Base-by-base conservation (phyloP, 2,113 vertebrate species). In the Nipponia nippon region DNA sequence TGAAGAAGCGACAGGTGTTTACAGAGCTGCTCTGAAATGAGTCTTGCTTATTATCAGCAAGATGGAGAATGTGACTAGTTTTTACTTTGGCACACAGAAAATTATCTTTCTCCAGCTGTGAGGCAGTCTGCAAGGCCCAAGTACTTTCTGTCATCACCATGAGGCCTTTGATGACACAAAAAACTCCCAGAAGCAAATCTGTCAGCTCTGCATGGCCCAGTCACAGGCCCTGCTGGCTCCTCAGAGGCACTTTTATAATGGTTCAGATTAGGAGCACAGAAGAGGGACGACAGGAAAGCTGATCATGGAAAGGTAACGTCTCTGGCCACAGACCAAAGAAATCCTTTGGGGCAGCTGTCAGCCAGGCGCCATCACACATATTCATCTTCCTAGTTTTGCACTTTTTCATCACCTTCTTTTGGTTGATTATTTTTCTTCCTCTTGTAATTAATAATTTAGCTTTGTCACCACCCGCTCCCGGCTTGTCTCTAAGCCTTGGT, bases 401-500 rank as follows among this genome's bases (percentile, higher is more conserved):
- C 92, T 94, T 97, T 81, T 95, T 92, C 67, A 40, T 87, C 58
- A 90, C 62, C 59, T 90, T 95, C 78, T 90, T 96, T 87, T 66
- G 72, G 75, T 63, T 84, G 55, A 87, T 86, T 90, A 85, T 91
- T 90, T 61, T 91, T 95, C 58, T 93, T 85, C 61, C 73, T 92
- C 88, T 91, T 80, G n/a, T 50, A 91, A 92, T 98, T 98, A 99
- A 98, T 99, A 99, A 98, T 99, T 99, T 97, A 99, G 98, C 98
- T 99, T 99, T 88, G 99, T 99, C 84, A 99, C 98, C 2, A 99
- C 98, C 73, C 99, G 97, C 91, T 99, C 99, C 26, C 99, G 98
- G 47, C 98, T 98, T 27, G 98, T 98, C 73, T 99, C 99, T 59
- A 98, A 95, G 87, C 98, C 97, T 97, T 99, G 99, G 98, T 98